Conservation (phyloP, 2,888 invertebrate species). For the Dermolepida albohirtum region DNA sequence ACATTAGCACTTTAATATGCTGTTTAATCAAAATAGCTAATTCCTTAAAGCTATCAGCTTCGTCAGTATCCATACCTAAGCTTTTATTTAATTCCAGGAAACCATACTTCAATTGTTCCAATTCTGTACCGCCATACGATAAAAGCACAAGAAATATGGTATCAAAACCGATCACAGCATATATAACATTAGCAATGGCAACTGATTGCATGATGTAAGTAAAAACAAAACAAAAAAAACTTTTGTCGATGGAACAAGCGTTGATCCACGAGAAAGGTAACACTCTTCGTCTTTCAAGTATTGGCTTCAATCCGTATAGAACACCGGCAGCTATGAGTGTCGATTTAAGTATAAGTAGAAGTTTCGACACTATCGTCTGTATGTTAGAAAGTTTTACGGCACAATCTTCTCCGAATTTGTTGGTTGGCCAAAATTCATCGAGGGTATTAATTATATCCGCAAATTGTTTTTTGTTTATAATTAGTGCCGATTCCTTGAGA, state of each 20-base stretch:
- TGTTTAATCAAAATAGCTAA: not conserved
- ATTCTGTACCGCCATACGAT: not conserved
- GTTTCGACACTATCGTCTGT: not conserved
- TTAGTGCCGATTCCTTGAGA: not conserved
- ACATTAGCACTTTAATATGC: constrained; percentile 6
- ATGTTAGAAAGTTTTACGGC: not conserved
- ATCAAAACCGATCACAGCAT: constrained; percentile 2
- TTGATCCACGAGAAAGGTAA: constrained; percentile 1
- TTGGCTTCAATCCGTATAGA: constrained; percentile 1
- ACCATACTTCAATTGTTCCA: constrained; percentile 5
- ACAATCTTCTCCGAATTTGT: not conserved
- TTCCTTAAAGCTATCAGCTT: not conserved
- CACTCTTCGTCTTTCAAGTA: not conserved
- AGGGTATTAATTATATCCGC: not conserved
- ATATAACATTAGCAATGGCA: not conserved
- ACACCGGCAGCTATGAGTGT: not conserved
- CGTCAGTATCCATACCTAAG: not conserved
- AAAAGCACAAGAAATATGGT: constrained; percentile 10
- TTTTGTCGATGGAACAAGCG: not conserved
- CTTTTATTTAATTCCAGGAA: not conserved
- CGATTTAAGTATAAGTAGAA: not conserved
- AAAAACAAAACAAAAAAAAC: not conserved
- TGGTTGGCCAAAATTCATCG: not conserved
- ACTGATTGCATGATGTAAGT: not conserved
- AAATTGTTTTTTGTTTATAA: not conserved